Evolutionary conservation across 2,888 invertebrate genomes (phyloP).

Genomic region (Cecidostiba fungosa): DNA sequence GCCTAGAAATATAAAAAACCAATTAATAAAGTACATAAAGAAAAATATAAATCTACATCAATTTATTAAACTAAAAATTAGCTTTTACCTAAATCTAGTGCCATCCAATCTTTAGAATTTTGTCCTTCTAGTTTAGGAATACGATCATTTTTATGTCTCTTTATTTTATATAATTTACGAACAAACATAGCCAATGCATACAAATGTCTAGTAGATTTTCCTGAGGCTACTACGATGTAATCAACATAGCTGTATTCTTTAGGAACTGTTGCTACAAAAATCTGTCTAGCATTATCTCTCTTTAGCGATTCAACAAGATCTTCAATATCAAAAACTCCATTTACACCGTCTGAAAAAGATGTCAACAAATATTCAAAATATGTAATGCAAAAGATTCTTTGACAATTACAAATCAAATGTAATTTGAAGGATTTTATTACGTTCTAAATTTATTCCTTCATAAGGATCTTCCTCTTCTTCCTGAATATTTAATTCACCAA

Average conservation of each 20-base stretch:
- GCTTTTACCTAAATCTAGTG: slow-evolving; percentile 90
- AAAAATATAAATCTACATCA: not conserved
- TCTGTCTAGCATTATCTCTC: slow-evolving; percentile 89
- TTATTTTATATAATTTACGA: slow-evolving; percentile 88
- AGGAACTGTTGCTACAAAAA: slow-evolving; percentile 91
- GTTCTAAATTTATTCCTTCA: slow-evolving; percentile 83
- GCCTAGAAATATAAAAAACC: slow-evolving; percentile 82
- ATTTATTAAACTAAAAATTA: not conserved
- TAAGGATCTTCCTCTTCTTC: slow-evolving; percentile 83
- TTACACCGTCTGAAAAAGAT: slow-evolving; percentile 86
- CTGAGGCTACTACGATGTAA: slow-evolving; percentile 91
- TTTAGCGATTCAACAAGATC: slow-evolving; percentile 89
- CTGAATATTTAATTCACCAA: slow-evolving; percentile 70
- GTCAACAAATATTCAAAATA: slow-evolving; percentile 27
- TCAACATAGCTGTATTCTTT: slow-evolving; percentile 89
- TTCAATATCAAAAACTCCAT: slow-evolving; percentile 94
- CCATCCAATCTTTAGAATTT: slow-evolving; percentile 91
- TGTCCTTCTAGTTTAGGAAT: slow-evolving; percentile 90
- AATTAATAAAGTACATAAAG: not conserved
- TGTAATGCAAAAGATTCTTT: slow-evolving; percentile 17
- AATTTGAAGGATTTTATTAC: slow-evolving; percentile 77
- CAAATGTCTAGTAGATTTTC: slow-evolving; percentile 88
- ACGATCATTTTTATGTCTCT: slow-evolving; percentile 83
- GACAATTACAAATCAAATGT: slow-evolving; percentile 15
- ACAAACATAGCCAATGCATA: slow-evolving; percentile 88